phyloP scores from a whole-genome alignment of 1,140 invertebrate genomes.

The Bursaphelenchus mucronatus region DNA sequence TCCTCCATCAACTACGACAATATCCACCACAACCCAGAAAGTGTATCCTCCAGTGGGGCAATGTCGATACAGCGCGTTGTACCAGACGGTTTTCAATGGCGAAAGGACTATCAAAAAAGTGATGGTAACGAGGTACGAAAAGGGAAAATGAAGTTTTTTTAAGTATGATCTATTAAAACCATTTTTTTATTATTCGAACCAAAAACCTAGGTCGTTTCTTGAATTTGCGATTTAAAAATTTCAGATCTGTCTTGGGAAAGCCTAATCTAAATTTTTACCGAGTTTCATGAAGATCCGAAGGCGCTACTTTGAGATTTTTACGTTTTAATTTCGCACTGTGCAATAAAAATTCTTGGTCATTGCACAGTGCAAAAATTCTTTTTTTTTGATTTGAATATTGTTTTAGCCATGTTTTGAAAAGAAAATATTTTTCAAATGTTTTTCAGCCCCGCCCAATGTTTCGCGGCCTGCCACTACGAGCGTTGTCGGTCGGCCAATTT shows the following conservation, averaged over 20 bases:
- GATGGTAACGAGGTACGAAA: slow-evolving; percentile 43
- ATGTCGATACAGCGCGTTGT: slow-evolving; percentile 49
- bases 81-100: slow-evolving; percentile 56
- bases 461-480: slow-evolving; percentile 52
- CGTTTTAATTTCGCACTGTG: no score
- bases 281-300: no score
- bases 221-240: no score
- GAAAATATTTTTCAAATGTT: neutral
- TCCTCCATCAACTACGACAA: neutral
- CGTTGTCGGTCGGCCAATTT: slow-evolving; percentile 56
- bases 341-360: slow-evolving; percentile 13
- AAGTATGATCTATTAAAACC: no score
- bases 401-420: neutral
- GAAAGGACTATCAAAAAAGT: slow-evolving; percentile 43
- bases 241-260: no score
- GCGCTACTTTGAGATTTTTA: no score
- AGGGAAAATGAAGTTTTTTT: no score
- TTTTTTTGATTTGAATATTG: neutral
- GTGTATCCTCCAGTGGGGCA: slow-evolving; percentile 51
- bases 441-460: slow-evolving; percentile 53
- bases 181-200: no score
- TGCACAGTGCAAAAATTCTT: slow-evolving; percentile 4
- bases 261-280: no score
- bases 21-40: neutral
- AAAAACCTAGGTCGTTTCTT: no score